Percentiles rank a stretch among this genome's conserved stretches.
Evolutionary conservation across 1,140 invertebrate species (phyloP).

Genomic region (Drosophila varians): DNA sequence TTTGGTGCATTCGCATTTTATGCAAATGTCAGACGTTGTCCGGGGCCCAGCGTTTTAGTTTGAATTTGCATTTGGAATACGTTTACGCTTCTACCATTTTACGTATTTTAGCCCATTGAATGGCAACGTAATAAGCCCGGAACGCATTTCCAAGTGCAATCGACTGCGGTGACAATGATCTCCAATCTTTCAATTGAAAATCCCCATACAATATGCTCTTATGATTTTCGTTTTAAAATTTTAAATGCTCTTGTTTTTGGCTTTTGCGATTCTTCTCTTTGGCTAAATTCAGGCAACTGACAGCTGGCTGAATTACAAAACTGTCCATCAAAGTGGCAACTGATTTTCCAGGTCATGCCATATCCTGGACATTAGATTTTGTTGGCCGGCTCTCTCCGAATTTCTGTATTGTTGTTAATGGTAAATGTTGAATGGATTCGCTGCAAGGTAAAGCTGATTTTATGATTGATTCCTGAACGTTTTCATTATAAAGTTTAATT

Average conservation of each 20-base stretch:
- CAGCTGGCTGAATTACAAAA: conserved; percentile 22
- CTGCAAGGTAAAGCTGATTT: not conserved
- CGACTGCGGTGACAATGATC: conserved; percentile 34
- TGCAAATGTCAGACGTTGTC: conserved; percentile 66
- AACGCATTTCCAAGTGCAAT: conserved; percentile 42
- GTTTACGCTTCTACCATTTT: conserved; percentile 15
- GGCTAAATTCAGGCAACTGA: conserved; percentile 9
- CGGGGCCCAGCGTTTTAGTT: too few relatives aligned
- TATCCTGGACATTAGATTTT: not conserved
- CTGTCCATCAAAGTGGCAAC: conserved; percentile 4
- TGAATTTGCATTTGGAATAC: conserved; percentile 28
- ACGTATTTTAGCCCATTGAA: conserved; percentile 1
- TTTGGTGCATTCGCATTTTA: conserved; percentile 47
- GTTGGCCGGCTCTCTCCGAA: not conserved
- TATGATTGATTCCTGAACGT: not conserved
- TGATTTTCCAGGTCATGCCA: not conserved
- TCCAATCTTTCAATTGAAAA: conserved; percentile 15
- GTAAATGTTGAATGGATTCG: not conserved
- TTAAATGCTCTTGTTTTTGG: not conserved
- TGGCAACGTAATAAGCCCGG: conserved; percentile 14
- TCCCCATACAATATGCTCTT: not conserved
- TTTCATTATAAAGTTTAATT: not conserved
- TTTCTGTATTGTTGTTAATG: not conserved
- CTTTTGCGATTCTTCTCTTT: not conserved
- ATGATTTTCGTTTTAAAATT: conserved; percentile 33